Conservation (phyloP, 2,888 invertebrate species). For the Aspidapion aeneum region DNA sequence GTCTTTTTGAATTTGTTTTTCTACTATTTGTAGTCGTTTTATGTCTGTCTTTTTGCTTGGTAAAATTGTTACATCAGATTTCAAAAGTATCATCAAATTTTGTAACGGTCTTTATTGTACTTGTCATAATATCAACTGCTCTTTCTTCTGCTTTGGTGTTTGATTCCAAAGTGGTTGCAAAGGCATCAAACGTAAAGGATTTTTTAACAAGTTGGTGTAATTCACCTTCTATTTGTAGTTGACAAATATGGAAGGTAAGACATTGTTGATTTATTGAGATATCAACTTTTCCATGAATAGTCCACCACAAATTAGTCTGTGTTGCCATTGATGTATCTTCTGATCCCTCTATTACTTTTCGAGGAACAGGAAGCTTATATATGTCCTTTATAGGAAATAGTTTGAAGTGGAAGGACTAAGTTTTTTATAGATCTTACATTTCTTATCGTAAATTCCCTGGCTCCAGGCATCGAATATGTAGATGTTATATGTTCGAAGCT, state of each 20-base stretch:
- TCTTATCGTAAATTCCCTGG: neutral
- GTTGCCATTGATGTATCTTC: neutral
- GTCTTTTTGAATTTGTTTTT: neutral
- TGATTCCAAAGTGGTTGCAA: too few species aligned
- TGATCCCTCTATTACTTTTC: neutral
- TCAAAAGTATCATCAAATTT: too few species aligned
- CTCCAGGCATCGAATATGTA: too few species aligned
- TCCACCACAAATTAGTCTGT: too few species aligned
- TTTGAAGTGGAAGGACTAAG: neutral
- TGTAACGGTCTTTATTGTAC: neutral
- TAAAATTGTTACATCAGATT: neutral
- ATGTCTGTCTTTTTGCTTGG: neutral
- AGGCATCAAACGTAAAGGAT: neutral
- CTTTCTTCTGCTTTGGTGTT: too few species aligned
- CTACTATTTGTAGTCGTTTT: too few species aligned
- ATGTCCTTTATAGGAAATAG: neutral
- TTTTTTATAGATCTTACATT: neutral
- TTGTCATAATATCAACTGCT: neutral
- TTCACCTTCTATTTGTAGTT: neutral
- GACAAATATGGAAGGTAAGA: neutral
- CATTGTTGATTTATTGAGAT: neutral
- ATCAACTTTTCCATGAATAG: neutral
- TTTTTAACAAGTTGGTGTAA: neutral
- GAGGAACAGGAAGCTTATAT: neutral
- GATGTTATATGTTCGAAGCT: too few species aligned